A percentile compares a stretch with the other conserved stretches of the same genome.
phyloP scores from a whole-genome alignment of 1,140 invertebrate genomes.

The Bombus confusus region DNA sequence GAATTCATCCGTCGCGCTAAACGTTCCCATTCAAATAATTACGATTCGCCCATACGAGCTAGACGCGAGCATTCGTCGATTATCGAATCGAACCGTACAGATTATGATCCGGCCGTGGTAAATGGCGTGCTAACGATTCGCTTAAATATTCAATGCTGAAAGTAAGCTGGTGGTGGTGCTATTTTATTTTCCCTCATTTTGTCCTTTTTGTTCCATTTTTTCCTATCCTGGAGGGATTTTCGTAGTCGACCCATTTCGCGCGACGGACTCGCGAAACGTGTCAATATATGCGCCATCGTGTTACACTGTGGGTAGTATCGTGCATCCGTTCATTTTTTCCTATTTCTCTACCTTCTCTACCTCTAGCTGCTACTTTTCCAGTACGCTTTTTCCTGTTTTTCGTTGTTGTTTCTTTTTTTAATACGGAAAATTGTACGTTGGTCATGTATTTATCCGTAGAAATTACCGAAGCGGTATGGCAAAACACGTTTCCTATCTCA shows the following conservation, averaged over 20 bases:
- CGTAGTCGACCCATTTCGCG: constrained; percentile 35
- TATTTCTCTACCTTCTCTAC: not conserved
- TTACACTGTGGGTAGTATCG: constrained; percentile 12
- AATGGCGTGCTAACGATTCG: constrained; percentile 55
- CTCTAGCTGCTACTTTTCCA: not conserved
- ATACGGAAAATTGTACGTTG: constrained; percentile 1
- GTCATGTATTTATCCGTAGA: not conserved
- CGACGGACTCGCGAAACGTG: constrained; percentile 42
- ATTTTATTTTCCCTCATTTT: not conserved
- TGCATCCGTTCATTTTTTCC: constrained; percentile 28
- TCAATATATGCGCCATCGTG: constrained; percentile 4
- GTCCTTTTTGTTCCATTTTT: not conserved
- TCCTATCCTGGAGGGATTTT: constrained; percentile 10
- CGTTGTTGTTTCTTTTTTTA: not conserved
- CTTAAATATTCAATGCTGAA: not conserved
- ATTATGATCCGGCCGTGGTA: constrained; percentile 40
- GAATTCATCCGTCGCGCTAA: not conserved
- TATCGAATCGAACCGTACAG: constrained; percentile 42
- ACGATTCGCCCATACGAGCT: not conserved
- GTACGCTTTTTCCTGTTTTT: not conserved
- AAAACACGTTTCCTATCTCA: not conserved
- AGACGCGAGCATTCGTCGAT: constrained; percentile 26
- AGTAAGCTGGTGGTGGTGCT: not conserved
- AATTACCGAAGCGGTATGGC: not conserved
- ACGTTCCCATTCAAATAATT: constrained; percentile 12